These are phyloP conservation scores for Apteryx mantelli DNA, from an alignment of 2,113 vertebrate species.

Conservation along the genomic window DNA sequence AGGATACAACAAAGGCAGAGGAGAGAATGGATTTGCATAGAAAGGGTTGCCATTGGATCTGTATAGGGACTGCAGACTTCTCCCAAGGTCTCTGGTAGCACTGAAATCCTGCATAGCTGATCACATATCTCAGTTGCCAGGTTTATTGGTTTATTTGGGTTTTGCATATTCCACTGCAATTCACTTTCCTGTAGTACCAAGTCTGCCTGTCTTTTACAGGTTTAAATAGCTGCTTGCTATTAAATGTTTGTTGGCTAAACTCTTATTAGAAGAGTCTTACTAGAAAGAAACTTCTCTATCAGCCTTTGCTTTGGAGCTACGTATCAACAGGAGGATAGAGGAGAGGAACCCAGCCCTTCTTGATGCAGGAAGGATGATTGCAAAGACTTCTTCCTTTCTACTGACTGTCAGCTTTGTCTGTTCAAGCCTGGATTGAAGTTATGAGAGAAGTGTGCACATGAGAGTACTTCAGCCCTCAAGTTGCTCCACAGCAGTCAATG, in stretches of 20 bases:
- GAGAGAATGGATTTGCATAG: slow-evolving; percentile 1
- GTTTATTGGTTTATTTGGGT: neutral
- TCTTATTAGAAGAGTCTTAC: neutral
- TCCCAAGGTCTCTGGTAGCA: slow-evolving; percentile 35
- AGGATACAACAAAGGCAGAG: slow-evolving; percentile 16
- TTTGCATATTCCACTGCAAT: neutral
- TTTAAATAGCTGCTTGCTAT: slow-evolving; percentile 25
- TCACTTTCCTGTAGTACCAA: neutral
- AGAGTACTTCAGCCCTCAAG: neutral
- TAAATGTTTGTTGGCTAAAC: slow-evolving; percentile 12
- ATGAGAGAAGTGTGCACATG: neutral
- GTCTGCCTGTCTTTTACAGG: neutral
- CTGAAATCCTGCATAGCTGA: slow-evolving; percentile 18
- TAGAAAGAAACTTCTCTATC: neutral
- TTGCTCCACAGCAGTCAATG: neutral
- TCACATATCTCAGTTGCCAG: slow-evolving; percentile 9
- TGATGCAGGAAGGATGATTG: neutral
- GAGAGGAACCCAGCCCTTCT: neutral
- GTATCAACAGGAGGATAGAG: neutral
- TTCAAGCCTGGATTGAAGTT: neutral
- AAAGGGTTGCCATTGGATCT: slow-evolving; percentile 1
- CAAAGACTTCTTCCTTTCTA: slow-evolving; percentile 25
- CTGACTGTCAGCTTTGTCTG: neutral
- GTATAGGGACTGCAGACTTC: neutral
- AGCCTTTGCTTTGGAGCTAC: slow-evolving; percentile 28